Base-by-base conservation (phyloP, 2,113 vertebrate genomes). In the Xiphophorus maculatus region DNA sequence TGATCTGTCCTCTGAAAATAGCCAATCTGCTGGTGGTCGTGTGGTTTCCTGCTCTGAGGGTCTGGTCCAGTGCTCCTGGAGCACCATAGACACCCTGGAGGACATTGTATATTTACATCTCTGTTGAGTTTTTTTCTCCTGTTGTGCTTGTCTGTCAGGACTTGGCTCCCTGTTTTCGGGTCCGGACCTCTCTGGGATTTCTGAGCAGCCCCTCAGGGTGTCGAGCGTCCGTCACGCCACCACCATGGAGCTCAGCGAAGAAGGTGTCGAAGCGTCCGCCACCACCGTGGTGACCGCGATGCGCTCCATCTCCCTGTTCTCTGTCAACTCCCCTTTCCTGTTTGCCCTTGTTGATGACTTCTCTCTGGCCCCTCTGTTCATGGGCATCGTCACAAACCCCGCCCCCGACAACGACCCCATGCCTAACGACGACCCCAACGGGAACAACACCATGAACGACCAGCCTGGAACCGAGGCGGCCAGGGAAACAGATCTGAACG, bases 301-400 rank as follows among this genome's bases (percentile, higher is more conserved):
- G 25, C 97, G 97, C 85, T 96, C 96, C 0, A 62, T 92, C 62
- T 94, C 94, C 35, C 84, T 79, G 71, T 97, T 97, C 87, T 89
- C 78, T 0, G 89, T 97, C 1, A 95, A 97, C 90, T 94, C 94
- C 11, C 97, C 97, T 1, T 98, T 98, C 65, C 0, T 97, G 67
- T 97, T 98, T 62, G 75, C 96, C 42, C 87, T 98, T 15, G 77
- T 94, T 0, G 96, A 98, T 4, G 96, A 98, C 0, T 54, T 84
- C 66, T 93, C 87, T 0, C 89, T 94, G 66, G 83, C 95, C 12
- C 96, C 97, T 0, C 90, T 98, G 29, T 98, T 99, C 29, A 88
- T 96, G 81, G 97, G 97, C 74, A 82, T 89, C 0, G 92, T 99
- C 85, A 96, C 88, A 70, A 96, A 98, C 89, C 97, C 97, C 28